Conservation (phyloP, 2,888 invertebrate species). For the Scaptomyza parva region DNA sequence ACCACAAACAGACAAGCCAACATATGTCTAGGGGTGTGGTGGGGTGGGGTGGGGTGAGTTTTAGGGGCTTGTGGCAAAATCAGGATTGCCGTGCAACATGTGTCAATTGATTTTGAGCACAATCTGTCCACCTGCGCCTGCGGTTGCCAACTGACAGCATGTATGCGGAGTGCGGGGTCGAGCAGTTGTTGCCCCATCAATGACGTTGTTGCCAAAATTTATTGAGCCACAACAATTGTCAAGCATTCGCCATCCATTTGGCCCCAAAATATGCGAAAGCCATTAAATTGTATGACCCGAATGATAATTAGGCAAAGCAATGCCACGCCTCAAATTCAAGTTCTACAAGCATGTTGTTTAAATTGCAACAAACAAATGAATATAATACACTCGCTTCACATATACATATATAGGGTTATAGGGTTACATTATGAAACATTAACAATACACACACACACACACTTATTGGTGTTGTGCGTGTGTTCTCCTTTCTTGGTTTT, state of each 20-base stretch:
- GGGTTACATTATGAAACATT: no score
- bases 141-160: slow-evolving; percentile 14
- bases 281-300: neutral
- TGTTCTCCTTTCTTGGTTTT: slow-evolving; percentile 42
- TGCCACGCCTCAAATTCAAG: neutral
- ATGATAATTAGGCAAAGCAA: neutral
- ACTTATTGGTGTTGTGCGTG: slow-evolving; percentile 28
- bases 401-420: no score
- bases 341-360: neutral
- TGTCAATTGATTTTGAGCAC: slow-evolving; percentile 61
- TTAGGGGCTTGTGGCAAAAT: slow-evolving; percentile 17
- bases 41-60: neutral
- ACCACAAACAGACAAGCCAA: slow-evolving; percentile 48
- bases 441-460: slow-evolving; percentile 15
- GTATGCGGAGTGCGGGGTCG: neutral
- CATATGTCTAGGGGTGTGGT: neutral
- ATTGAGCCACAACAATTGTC: slow-evolving; percentile 14
- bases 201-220: slow-evolving; percentile 2
- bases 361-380: no score
- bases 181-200: neutral
- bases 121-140: neutral
- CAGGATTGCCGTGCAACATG: slow-evolving; percentile 55
- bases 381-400: no score
- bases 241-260: neutral
- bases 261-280: neutral